Evolutionary conservation across 2,113 vertebrate species (phyloP), one percentile per base, ranked within the genome.

Genomic region (Gnathonemus echidnorhynchus): DNA sequence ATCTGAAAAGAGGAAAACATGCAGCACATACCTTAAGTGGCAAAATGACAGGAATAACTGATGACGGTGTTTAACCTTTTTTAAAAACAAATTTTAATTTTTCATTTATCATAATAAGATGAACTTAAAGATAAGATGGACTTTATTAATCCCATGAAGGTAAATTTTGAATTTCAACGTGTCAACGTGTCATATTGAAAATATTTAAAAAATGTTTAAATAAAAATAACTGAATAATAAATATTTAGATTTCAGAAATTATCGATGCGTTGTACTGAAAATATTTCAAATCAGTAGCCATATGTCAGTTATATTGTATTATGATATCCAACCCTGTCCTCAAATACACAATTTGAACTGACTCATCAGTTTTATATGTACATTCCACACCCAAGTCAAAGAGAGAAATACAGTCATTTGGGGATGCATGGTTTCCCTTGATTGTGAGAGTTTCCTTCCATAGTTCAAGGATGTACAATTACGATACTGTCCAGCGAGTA

Each of bases 1-100:
- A 91, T 97, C 98, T 99, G 93, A 85, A 93, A 92, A 49, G 93
- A 11, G 93, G 93, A 91, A 46, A 56, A 15, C 86, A 86, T 50
- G 8, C 53, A 66, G 42, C 53, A 31, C 13, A n/a, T 53, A 27
- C 39, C 46, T 77, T 66, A 42, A 35, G 52, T 7, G 84, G 10
- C 70, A 35, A 11, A 39, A 50, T 3, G 5, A 6, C 27, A 86
- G 62, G 0, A 84, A 77, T 15, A 39, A 80, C 74, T 6, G 5
- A 17, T 42, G 35, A 42, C 17, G 5, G 13, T 19, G 35, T 39
- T 35, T 42, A 77, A 77, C n/a, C 62, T 31, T 4, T 31, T 66
- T 11, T 31, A 13, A 31, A 70, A 70, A 70, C 62, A 31, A 13
- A 31, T 70, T 70, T 70, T 70, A 1, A 77, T 77, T 77, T 77